Percentiles rank a stretch among this genome's conserved stretches.
phyloP scores from a whole-genome alignment of 2,888 invertebrate genomes.

The Rhabditoides inermis region DNA sequence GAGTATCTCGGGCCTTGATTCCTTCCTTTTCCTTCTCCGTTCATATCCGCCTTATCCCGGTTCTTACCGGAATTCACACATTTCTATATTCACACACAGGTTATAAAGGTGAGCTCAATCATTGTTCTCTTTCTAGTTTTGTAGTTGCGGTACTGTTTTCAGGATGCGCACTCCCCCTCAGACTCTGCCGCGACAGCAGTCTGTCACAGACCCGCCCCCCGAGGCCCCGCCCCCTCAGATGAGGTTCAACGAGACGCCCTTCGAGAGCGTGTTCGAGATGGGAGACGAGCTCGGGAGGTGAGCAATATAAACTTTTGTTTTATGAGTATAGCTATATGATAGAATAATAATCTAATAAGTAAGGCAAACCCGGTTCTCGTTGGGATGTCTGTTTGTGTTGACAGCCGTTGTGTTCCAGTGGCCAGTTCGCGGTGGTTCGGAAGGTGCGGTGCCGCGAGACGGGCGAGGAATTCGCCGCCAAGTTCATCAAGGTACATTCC shows the following conservation, averaged over 20 bases:
- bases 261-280: constrained; percentile 59
- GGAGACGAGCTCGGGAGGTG: constrained; percentile 61
- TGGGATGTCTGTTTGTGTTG: background rate
- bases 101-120: background rate
- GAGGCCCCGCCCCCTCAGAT: background rate
- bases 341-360: no score
- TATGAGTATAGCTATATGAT: no score
- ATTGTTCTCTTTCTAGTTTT: background rate
- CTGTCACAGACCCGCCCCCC: background rate
- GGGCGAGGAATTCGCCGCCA: constrained; percentile 62
- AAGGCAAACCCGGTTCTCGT: no score
- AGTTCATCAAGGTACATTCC: constrained; percentile 65
- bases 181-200: background rate
- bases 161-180: background rate
- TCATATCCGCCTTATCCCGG: no score
- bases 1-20: background rate
- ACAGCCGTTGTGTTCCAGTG: constrained; percentile 56
- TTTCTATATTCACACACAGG: no score
- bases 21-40: background rate
- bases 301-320: constrained; percentile 30
- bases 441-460: constrained; percentile 59
- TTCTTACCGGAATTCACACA: no score
- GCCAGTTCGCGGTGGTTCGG: constrained; percentile 64
- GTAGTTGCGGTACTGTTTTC: no score
- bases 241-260: constrained; percentile 54